Evolutionary conservation across 2,888 invertebrate species (phyloP).

Genomic region (Torymus auratus): DNA sequence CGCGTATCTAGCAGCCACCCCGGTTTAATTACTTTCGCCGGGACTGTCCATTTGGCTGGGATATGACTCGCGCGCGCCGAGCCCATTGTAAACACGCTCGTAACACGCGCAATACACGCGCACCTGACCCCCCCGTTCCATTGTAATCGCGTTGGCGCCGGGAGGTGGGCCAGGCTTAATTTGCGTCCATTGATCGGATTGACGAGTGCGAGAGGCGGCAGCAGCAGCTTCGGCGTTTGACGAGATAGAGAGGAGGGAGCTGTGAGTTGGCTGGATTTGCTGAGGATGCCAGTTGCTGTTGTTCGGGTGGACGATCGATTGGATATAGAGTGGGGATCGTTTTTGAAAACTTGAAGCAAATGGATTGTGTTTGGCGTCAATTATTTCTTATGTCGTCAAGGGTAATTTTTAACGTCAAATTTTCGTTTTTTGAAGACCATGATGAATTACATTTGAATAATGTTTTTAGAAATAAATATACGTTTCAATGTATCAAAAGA

Average conservation of each 20-base stretch:
- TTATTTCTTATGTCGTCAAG: too few species aligned
- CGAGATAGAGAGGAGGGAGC: neutral
- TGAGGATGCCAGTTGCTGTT: neutral
- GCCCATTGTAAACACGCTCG: conserved; percentile 75
- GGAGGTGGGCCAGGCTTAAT: conserved; percentile 70
- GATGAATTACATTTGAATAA: too few species aligned
- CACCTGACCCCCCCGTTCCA: conserved; percentile 55
- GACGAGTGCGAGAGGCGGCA: conserved; percentile 53
- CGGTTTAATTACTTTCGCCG: neutral
- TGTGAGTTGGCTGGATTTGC: neutral
- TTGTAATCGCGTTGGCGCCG: conserved; percentile 71
- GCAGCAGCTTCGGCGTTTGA: neutral
- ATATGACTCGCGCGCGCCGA: conserved; percentile 71
- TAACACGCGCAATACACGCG: conserved; percentile 68
- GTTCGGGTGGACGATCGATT: too few species aligned
- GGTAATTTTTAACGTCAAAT: too few species aligned
- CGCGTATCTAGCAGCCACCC: neutral
- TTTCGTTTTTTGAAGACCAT: too few species aligned
- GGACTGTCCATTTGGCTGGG: conserved; percentile 50
- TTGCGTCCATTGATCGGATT: conserved; percentile 73
- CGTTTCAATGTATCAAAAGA: too few species aligned
- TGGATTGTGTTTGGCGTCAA: too few species aligned
- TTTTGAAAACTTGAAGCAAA: too few species aligned
- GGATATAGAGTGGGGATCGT: too few species aligned
- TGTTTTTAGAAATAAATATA: too few species aligned